Evolutionary conservation across 2,888 invertebrate genomes (phyloP), one percentile per base, ranked within the genome.

Genomic region (Villa cingulata): DNA sequence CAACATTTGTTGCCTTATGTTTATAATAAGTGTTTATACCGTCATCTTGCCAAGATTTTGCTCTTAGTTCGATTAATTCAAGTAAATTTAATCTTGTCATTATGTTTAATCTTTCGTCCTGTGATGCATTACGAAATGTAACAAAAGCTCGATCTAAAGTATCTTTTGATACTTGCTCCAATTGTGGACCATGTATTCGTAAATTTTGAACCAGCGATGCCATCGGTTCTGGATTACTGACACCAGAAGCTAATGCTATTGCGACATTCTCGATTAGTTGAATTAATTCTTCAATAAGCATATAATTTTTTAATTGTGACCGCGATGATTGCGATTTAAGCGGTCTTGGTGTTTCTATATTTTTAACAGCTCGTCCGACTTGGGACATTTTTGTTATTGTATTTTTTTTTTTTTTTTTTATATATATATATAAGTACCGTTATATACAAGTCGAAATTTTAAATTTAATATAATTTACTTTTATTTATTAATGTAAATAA

Each of bases 51-150:
- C 94, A 94, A 63, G 85, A 81, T 70, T 86, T 86, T 53, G 92
- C 92, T 65, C 94, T 77, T 63, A 94, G 73, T 73, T 95, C 94
- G 60, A 95, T 89, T 54, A 94, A 74, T 73, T 94, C 91, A 65
- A 95, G 80, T 61, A 94, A 76, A 70, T 87, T 84, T 63, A 89
- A 77, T 70, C 91, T 79, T 60, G 87, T 86, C 69, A 85, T 80
- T 65, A 85, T 79, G 65, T 89, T 89, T 61, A 92, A 74, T 66
- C 83, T 79, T 67, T 86, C 85, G 70, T 89, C 87, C 68, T 87
- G 85, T 60, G 87, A 87, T 60, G 86, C 88, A 72, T 90, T 88
- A 59, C 90, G 81, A 69, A 90, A 86, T 62, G 85, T 80, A 59
- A 86, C 83, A 72, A 89, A 90, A 59, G 81, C 81, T 58, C 81